Percentiles rank a stretch among this genome's conserved stretches.
phyloP scores from a whole-genome alignment of 2,113 vertebrate genomes.

The Cercocebus atys region DNA sequence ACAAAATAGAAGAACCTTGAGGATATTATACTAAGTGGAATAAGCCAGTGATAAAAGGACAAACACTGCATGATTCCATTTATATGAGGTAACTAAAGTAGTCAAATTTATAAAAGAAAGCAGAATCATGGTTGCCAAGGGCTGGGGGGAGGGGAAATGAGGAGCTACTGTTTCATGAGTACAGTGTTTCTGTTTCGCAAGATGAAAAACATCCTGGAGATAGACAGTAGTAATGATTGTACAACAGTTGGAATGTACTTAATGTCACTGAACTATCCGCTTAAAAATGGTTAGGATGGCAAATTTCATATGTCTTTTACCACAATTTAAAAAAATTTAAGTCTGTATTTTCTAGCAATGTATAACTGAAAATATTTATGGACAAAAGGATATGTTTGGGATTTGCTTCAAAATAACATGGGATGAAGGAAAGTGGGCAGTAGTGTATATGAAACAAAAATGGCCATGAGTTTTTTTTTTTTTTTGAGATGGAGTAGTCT shows the following conservation, averaged over 20 bases:
- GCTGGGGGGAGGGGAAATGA: not conserved
- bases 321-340: not conserved
- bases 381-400: not conserved
- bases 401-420: slow-evolving; percentile 36
- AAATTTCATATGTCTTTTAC: not conserved
- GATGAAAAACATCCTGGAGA: not conserved
- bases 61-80: not conserved
- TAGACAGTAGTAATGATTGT: not conserved
- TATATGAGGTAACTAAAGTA: not conserved
- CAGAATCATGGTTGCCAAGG: not conserved
- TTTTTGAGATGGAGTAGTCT: too few relatives aligned
- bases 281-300: not conserved
- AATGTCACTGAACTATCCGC: not conserved
- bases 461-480: not conserved
- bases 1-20: not conserved
- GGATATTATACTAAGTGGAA: not conserved
- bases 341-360: not conserved
- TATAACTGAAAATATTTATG: not conserved
- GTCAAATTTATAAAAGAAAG: not conserved
- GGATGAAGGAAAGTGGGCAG: not conserved
- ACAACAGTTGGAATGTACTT: not conserved
- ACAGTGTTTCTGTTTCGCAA: not conserved
- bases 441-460: not conserved
- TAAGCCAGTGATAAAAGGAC: not conserved
- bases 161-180: not conserved